Percentiles rank a stretch among this genome's conserved stretches.
Conservation (phyloP, 30 jellyfish, hydroid and myxozoan genomes). For the Mastigias papua region DNA sequence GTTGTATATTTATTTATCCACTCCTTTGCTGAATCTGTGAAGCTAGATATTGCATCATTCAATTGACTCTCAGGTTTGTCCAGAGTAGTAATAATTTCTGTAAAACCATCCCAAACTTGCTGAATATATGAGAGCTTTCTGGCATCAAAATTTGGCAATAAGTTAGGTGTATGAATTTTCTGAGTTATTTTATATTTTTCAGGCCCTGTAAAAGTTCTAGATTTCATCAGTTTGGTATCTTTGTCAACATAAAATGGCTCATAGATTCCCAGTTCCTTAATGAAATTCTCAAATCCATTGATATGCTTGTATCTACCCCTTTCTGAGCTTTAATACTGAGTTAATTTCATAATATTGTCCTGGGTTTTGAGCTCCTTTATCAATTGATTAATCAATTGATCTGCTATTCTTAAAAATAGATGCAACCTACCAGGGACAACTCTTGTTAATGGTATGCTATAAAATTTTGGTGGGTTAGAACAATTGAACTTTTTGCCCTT, state of each 20-base stretch:
- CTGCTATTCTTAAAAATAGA: not conserved
- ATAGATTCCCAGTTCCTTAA: not conserved
- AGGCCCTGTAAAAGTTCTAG: not conserved
- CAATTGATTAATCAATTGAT: not conserved
- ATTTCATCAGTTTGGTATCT: not conserved
- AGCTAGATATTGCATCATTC: not conserved
- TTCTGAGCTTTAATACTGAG: not conserved
- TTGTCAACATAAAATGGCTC: not conserved
- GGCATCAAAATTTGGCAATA: no score
- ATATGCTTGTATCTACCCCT: not conserved
- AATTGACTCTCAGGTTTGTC: not conserved
- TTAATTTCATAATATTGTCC: not conserved
- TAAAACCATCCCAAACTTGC: conserved; percentile 1
- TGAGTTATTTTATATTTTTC: not conserved
- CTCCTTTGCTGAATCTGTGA: not conserved
- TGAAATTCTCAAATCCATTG: not conserved
- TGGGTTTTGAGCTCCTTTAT: not conserved
- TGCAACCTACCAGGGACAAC: not conserved
- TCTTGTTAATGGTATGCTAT: not conserved
- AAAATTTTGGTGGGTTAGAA: not conserved
- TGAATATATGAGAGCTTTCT: not conserved
- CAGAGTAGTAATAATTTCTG: not conserved
- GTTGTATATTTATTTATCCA: not conserved
- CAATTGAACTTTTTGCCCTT: not conserved
- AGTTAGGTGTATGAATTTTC: not conserved